phyloP scores from a whole-genome alignment of 2,113 vertebrate genomes.

The Xerus inauris region DNA sequence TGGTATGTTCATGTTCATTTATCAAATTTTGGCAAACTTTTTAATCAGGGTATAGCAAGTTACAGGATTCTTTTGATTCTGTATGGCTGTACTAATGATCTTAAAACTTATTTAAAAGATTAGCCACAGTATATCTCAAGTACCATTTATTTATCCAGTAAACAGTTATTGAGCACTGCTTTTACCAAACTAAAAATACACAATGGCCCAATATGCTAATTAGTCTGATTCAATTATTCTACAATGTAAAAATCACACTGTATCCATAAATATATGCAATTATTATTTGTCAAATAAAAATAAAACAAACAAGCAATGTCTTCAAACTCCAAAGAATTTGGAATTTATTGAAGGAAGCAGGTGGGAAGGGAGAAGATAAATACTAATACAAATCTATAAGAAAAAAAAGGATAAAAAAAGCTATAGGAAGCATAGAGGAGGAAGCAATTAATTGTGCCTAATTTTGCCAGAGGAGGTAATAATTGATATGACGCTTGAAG shows the following conservation, averaged over 20 bases:
- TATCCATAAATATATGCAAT: neutral
- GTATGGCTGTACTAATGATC: neutral
- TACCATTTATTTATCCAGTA: neutral
- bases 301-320: neutral
- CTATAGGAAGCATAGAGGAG: neutral
- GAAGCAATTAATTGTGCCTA: neutral
- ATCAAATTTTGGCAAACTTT: conserved; percentile 27
- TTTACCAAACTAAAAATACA: conserved; percentile 28
- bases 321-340: neutral
- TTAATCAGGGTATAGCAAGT: neutral
- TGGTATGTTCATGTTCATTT: neutral
- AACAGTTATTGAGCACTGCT: neutral
- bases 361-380: neutral
- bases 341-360: neutral
- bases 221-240: neutral
- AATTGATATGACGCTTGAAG: neutral
- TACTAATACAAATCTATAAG: neutral
- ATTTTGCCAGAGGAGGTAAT: conserved; percentile 10
- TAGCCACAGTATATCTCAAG: neutral
- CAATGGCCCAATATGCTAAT: neutral
- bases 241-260: neutral
- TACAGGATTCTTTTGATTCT: neutral
- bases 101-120: neutral
- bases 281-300: neutral
- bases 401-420: neutral